Evolutionary conservation across 2,888 invertebrate species (phyloP).

Genomic region (Sepiola atlantica): DNA sequence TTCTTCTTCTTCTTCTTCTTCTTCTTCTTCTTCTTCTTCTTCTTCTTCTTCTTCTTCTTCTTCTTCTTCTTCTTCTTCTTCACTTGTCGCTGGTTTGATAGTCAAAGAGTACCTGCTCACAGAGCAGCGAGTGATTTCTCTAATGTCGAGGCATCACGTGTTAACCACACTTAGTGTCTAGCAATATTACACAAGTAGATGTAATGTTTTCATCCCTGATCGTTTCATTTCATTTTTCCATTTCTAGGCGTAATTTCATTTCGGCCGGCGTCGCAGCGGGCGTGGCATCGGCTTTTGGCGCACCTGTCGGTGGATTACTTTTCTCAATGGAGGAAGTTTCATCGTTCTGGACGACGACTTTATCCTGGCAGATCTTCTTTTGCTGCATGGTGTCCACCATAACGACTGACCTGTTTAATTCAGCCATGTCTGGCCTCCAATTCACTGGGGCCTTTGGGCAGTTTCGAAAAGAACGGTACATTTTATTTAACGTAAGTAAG

Average conservation of each 20-base stretch:
- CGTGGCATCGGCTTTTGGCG: slow-evolving; percentile 76
- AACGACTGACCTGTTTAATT: slow-evolving; percentile 74
- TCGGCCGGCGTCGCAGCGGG: slow-evolving; percentile 75
- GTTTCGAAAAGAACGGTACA: slow-evolving; percentile 73
- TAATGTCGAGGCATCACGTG: too few species aligned
- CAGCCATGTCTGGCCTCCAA: slow-evolving; percentile 69
- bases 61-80: too few species aligned
- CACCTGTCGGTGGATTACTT: slow-evolving; percentile 75
- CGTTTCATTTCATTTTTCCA: slow-evolving; percentile 36
- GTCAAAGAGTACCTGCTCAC: too few species aligned
- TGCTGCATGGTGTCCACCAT: slow-evolving; percentile 75
- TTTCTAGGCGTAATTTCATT: slow-evolving; percentile 72
- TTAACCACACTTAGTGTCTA: too few species aligned
- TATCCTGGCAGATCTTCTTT: slow-evolving; percentile 76
- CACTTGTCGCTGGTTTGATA: too few species aligned
- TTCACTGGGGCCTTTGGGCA: slow-evolving; percentile 71
- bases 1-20: too few species aligned
- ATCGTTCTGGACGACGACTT: slow-evolving; percentile 75
- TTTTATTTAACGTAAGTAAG: slow-evolving; percentile 68
- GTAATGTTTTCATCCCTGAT: too few species aligned
- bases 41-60: too few species aligned
- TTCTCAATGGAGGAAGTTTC: slow-evolving; percentile 77
- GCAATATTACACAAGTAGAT: too few species aligned
- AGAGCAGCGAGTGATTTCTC: too few species aligned
- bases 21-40: too few species aligned